Percentiles rank a stretch among this genome's conserved stretches.
Conservation (phyloP, 2,113 vertebrate species). For the Paracanthobrama guichenoti region DNA sequence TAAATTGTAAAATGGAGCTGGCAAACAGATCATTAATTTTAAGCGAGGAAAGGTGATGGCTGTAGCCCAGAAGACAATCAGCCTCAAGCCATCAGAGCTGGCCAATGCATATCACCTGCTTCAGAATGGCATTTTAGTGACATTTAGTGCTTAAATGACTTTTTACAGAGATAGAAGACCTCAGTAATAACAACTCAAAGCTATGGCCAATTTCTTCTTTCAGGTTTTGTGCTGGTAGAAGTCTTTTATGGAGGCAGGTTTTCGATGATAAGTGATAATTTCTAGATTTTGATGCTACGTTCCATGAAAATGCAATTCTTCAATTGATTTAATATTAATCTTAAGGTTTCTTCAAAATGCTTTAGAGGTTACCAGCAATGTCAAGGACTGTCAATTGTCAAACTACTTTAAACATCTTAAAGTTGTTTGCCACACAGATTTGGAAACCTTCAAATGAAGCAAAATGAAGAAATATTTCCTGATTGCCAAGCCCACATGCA, state of each 20-base stretch:
- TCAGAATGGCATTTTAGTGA: slow-evolving; percentile 40
- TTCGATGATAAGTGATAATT: not conserved
- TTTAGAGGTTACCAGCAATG: not conserved
- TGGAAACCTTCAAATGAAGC: not conserved
- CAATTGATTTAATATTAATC: slow-evolving; percentile 32
- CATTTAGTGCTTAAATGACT: slow-evolving; percentile 12
- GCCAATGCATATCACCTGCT: slow-evolving; percentile 35
- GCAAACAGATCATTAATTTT: slow-evolving; percentile 56
- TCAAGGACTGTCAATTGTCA: not conserved
- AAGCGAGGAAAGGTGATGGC: slow-evolving; percentile 46
- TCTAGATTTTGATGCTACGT: not conserved
- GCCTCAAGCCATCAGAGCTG: slow-evolving; percentile 35
- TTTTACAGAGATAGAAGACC: slow-evolving; percentile 22
- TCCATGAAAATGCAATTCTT: slow-evolving; percentile 28
- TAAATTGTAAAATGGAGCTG: slow-evolving; percentile 59
- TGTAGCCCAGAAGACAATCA: slow-evolving; percentile 43
- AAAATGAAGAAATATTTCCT: not conserved
- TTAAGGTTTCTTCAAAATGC: slow-evolving; percentile 1
- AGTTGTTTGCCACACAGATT: not conserved
- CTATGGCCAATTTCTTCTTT: slow-evolving; percentile 7
- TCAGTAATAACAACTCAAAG: slow-evolving; percentile 33
- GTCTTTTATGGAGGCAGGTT: slow-evolving; percentile 16
- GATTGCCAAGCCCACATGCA: not conserved
- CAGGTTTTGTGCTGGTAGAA: slow-evolving; percentile 2
- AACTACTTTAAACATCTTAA: not conserved